Conservation (phyloP, 2,797 vertebrate species). For the Aulostomus chinensis region DNA sequence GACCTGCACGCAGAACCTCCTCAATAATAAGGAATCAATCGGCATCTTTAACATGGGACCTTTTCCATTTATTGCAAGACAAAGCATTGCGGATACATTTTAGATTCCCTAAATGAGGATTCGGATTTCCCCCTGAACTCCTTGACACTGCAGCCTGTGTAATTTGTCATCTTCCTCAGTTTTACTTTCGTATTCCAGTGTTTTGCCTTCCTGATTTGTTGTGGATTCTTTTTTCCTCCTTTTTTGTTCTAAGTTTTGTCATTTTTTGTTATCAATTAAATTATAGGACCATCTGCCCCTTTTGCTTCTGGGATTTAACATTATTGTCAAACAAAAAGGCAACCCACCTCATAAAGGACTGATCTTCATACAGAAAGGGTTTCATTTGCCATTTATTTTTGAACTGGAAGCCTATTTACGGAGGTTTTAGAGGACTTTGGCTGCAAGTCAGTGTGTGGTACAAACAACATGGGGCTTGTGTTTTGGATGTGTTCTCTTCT, state of each 20-base stretch:
- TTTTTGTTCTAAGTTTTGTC: background rate
- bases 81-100: background rate
- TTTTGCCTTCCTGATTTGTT: background rate
- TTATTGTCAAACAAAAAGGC: background rate
- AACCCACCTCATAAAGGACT: background rate
- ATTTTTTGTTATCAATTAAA: background rate
- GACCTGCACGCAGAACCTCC: background rate
- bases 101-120: background rate
- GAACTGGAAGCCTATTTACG: constrained; percentile 19
- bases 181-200: background rate
- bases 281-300: background rate
- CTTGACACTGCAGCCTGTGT: background rate
- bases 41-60: background rate
- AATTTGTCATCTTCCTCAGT: background rate
- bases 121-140: background rate
- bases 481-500: constrained; percentile 59
- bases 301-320: constrained; percentile 1
- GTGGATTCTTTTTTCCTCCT: background rate
- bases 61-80: constrained; percentile 13
- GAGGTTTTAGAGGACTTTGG: constrained; percentile 11
- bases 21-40: constrained; percentile 8
- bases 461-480: constrained; percentile 45
- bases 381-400: constrained; percentile 24
- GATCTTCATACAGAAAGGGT: background rate
- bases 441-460: constrained; percentile 14